Base-by-base conservation (phyloP, 2,797 vertebrate species). In the Sparus aurata region DNA sequence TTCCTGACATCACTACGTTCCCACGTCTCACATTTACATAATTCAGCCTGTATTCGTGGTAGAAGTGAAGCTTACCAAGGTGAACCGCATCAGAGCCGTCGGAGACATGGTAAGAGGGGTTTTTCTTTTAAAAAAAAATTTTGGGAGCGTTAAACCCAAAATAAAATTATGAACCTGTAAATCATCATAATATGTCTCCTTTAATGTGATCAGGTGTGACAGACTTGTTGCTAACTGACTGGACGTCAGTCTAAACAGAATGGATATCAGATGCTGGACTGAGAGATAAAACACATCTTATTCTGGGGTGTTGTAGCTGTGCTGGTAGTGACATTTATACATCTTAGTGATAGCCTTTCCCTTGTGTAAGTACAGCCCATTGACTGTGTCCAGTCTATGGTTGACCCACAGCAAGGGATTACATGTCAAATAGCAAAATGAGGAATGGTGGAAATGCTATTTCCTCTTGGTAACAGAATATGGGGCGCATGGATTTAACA, bases 311-410 rank as follows among this genome's bases (percentile, higher is more conserved):
- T 69, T 82, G 50, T 43, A 61, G 41, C 66, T 77, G 72, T 64
- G 68, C 71, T 87, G 86, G 77, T 75, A 89, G 84, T 85, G 69
- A 73, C 70, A 75, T 50, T 49, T 52, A 75, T 20, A 66, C 13
- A 69, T 58, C 25, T 61, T 18, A 64, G 25, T 49, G 38, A 38
- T 38, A 38, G 38, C 38, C 9, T 38, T 38, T 38, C 9, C 38
- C 38, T 38, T 11, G 45, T 46, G 15, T 15, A 46, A 46, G 16
- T 69, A 30, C 49, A 66, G 65, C 12, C 16, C 16, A 60, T 8
- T 16, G 2, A 23, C 46, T 30, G 18, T 53, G 18, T 12, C 25
- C 66, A 57, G 25, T 72, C 45, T 20, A 41, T 22, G 5, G 23
- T 59, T 58, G 63, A 77, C 10, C 22, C n/a, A 47, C 25, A 52